Conservation (phyloP, 1,140 invertebrate genomes). For the Diorhabda carinulata region DNA sequence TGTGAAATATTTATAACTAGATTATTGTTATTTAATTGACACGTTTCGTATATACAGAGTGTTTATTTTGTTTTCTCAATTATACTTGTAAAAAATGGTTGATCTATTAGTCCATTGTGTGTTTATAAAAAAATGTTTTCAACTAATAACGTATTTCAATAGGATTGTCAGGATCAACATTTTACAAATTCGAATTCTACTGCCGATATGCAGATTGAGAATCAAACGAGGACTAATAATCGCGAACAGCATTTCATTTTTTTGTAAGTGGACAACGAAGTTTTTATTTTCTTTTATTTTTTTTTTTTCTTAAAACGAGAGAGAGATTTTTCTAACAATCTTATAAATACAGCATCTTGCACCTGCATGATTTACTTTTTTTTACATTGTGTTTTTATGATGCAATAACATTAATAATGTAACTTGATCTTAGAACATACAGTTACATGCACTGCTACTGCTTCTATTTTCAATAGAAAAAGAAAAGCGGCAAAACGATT, state of each 20-base stretch:
- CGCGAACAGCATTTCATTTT: conserved; percentile 35
- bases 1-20: too few relatives aligned
- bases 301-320: conserved; percentile 7
- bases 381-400: conserved; percentile 7
- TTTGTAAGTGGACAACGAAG: conserved; percentile 29
- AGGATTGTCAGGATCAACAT: conserved; percentile 20
- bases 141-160: conserved; percentile 11
- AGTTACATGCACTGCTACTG: too few relatives aligned
- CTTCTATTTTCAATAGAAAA: too few relatives aligned
- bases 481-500: too few relatives aligned
- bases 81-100: too few relatives aligned
- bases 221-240: conserved; percentile 12
- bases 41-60: too few relatives aligned
- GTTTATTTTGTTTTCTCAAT: too few relatives aligned
- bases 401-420: too few relatives aligned
- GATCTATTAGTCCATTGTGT: too few relatives aligned
- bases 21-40: too few relatives aligned
- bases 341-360: conserved; percentile 36
- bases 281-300: neutral
- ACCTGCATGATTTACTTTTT: conserved; percentile 29
- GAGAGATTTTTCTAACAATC: conserved; percentile 29
- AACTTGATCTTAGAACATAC: too few relatives aligned
- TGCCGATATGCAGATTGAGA: conserved; percentile 14
- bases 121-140: neutral
- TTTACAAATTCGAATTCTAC: conserved; percentile 19